Evolutionary conservation across 2,797 vertebrate species (phyloP).

Genomic region (Diceros bicornis): DNA sequence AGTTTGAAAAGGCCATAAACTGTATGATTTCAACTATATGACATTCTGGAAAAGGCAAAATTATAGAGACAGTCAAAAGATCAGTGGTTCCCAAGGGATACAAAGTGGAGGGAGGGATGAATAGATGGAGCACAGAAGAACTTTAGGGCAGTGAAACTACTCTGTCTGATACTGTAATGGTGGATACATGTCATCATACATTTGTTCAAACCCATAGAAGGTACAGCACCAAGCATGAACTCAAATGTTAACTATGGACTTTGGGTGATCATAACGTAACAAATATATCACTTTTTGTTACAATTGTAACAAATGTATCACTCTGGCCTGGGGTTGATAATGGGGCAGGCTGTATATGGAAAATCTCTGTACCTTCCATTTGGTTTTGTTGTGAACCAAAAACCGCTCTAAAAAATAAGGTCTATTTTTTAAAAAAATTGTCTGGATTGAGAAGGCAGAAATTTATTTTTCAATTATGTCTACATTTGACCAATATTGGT

Average conservation of each 20-base stretch:
- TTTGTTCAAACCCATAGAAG: background rate
- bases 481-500: background rate
- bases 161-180: background rate
- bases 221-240: background rate
- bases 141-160: background rate
- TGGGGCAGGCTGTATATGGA: background rate
- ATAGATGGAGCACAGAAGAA: background rate
- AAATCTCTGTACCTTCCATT: background rate
- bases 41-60: background rate
- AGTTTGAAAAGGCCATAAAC: background rate
- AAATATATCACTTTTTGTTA: too few species aligned
- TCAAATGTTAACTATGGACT: background rate
- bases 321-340: background rate
- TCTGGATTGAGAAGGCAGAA: background rate
- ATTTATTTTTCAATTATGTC: background rate
- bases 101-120: background rate
- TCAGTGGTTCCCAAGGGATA: background rate
- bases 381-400: background rate
- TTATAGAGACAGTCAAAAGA: background rate
- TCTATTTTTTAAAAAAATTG: background rate
- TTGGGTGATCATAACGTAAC: background rate
- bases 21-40: background rate
- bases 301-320: background rate
- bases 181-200: background rate
- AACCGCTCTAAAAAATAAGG: background rate